Evolutionary conservation across 2,888 invertebrate genomes (phyloP), one percentile per base, ranked within the genome.

Genomic region (Lapara coniferarum): DNA sequence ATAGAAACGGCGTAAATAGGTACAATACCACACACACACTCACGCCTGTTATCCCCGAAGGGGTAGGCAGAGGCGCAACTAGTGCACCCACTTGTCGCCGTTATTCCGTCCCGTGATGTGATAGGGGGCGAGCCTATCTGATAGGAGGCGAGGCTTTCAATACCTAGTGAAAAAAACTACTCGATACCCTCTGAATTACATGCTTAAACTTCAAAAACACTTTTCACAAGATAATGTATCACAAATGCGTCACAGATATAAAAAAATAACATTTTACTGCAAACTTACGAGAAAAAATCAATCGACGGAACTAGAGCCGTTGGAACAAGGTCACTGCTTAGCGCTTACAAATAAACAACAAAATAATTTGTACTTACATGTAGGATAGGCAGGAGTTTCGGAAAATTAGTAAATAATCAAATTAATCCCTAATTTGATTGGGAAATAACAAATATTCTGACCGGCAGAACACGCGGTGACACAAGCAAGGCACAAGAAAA

Each of bases 381-480:
- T 12, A 13, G 58, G 69, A 46, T 46, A 37, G n/a, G 53, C 13
- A n/a, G 25, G n/a, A 49, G 37, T n/a, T 52, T 1, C 7, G 10
- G 10, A 66, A 68, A 57, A 51, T 63, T 58, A 46, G 71, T 30
- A 75, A 66, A 70, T 69, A 73, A 37, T 58, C 70, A 72, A 69
- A 78, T 70, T 72, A 86, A 87, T 86, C 75, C 89, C 89, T 76
- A 71, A 74, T 75, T 77, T 69, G 58, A 67, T 71, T 74, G 73
- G 79, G 73, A 81, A 74, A 75, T 75, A 73, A 69, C 76, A 75
- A 81, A 81, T 75, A 77, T 79, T 74, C 76, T 71, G 70, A 78
- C 86, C 87, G 85, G 86, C 78, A 74, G 76, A 81, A 84, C 89
- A 89, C 89, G 89, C 86, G 87, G 87, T 81, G 78, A 80, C 81